Evolutionary conservation across 2,888 invertebrate species (phyloP).

Genomic region (Augiades crinisus): DNA sequence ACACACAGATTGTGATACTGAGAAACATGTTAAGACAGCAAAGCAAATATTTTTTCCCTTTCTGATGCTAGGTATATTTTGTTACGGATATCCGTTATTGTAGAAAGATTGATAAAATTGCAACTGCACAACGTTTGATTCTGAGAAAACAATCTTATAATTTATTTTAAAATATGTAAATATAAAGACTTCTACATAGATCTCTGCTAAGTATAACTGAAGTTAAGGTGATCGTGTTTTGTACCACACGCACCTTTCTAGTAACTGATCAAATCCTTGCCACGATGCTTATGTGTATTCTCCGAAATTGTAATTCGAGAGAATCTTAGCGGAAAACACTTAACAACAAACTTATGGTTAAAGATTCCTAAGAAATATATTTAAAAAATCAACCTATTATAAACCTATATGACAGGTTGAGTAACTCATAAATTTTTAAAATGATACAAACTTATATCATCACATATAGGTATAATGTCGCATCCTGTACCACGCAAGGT

Average conservation of each 20-base stretch:
- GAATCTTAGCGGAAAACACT: constrained; percentile 15
- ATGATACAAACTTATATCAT: constrained; percentile 30
- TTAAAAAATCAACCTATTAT: not conserved
- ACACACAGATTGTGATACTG: no score
- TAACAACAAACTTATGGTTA: not conserved
- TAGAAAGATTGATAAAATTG: no score
- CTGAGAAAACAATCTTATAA: no score
- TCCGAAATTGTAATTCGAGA: constrained; percentile 14
- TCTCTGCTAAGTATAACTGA: no score
- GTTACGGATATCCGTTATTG: no score
- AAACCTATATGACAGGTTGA: not conserved
- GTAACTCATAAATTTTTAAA: not conserved
- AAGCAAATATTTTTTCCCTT: no score
- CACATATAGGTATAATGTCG: constrained; percentile 35
- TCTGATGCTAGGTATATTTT: no score
- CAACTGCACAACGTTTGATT: no score
- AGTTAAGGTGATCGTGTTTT: constrained; percentile 8
- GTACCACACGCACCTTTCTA: constrained; percentile 11
- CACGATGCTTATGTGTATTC: constrained; percentile 8
- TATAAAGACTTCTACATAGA: no score
- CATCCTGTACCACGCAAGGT: constrained; percentile 34
- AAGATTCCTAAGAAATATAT: not conserved
- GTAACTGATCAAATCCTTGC: constrained; percentile 11
- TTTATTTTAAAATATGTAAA: no score
- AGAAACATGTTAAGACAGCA: no score